Base-by-base conservation (phyloP, 2,888 invertebrate genomes). In the Coenonympha arcania region DNA sequence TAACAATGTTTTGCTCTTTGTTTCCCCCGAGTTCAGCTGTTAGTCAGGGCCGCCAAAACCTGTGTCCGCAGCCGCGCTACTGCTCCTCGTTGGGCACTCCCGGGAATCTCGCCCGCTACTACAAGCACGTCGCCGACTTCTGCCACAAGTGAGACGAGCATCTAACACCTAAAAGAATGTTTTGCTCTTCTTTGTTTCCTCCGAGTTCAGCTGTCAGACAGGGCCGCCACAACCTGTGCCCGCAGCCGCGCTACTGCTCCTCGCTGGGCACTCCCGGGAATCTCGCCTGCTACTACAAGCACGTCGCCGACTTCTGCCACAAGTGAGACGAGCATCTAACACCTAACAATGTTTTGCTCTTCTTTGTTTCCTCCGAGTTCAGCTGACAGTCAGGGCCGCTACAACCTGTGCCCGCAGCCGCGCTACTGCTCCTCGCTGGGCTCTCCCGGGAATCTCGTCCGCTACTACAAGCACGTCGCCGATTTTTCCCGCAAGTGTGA, bases 221-320 rank as follows among this genome's bases (percentile, higher is more conserved):
- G 4, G 98, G 98, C 1, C 87, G 89, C 39, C 98, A 98, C 82
- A 96, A 98, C 84, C 85, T 98, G 53, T 99, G 98, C 68, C 85
- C 87, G 0, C 90, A 91, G n/a, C 92, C 98, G 66, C 75, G 86
- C 33, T 98, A 98, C 80, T 95, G 95, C 81, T 95, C 97, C 0
- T 95, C 96, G 0, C 93, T 93, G 5, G 96, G 95, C 0, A 82
- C 89, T 31, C 90, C 95, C 71, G 99, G 99, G 24, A 96, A 93
- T 70, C 87, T 99, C 11, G 88, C 92, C 42, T 89, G 91, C 57
- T 98, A 89, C 73, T 97, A 95, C 75, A 91, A 91, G 28, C 98
- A 98, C 69, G 91, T 95, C 5, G 94, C 94, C 2, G 94, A 95
- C 72, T 95, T 94, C 72, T 95, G 95, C 65, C 92, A 89, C 77